Percentiles rank a stretch among this genome's conserved stretches.
Evolutionary conservation across 1,140 invertebrate genomes (phyloP).

Genomic region (Dermatophagoides farinae): DNA sequence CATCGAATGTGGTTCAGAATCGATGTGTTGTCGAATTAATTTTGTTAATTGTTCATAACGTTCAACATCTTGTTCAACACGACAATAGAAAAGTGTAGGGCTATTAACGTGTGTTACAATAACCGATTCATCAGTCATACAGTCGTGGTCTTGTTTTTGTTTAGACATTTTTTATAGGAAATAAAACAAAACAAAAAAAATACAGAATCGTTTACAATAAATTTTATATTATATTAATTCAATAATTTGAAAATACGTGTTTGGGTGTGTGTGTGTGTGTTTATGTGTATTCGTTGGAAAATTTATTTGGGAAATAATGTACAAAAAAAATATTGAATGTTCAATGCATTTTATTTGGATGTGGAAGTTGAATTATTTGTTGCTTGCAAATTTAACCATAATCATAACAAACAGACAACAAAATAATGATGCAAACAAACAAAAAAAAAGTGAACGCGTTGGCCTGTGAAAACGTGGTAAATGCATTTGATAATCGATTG

Average conservation of each 20-base stretch:
- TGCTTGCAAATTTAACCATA: too few species aligned
- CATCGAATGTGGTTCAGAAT: neutral
- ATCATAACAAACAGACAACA: too few species aligned
- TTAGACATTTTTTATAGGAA: neutral
- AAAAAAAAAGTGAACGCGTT: too few species aligned
- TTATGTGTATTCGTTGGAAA: too few species aligned
- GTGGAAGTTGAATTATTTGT: too few species aligned
- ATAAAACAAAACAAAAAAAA: neutral
- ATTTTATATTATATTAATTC: neutral
- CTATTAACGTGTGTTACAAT: neutral
- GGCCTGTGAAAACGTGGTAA: too few species aligned
- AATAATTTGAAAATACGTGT: neutral
- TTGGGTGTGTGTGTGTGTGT: neutral
- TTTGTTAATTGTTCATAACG: neutral
- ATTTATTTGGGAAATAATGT: too few species aligned
- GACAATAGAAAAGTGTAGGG: conserved; percentile 2
- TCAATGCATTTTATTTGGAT: too few species aligned
- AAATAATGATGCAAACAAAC: too few species aligned
- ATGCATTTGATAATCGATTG: too few species aligned
- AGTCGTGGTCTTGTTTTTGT: neutral
- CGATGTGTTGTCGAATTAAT: neutral
- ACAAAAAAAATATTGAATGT: too few species aligned
- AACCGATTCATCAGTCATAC: neutral
- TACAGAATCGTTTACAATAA: neutral
- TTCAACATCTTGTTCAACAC: neutral